Evolutionary conservation across 1,140 invertebrate species (phyloP).

Genomic region (Pachyrhynchus sulphureomaculatus): DNA sequence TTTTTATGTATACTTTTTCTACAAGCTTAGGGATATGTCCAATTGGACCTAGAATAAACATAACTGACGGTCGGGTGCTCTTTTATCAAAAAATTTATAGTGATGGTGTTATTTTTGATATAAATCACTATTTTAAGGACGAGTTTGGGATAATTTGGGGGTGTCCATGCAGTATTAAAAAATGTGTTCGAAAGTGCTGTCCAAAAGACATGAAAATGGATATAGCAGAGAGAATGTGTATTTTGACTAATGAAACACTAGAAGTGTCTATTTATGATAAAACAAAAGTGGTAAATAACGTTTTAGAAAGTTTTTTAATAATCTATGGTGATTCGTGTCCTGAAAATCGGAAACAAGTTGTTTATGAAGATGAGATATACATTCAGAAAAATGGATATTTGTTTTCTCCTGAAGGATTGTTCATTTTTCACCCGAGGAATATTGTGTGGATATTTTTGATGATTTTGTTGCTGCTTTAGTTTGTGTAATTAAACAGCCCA

Average conservation of each 20-base stretch:
- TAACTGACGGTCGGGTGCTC: no score
- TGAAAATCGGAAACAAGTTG: neutral
- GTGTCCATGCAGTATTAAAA: neutral
- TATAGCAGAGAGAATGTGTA: neutral
- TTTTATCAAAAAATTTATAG: no score
- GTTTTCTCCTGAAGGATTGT: neutral
- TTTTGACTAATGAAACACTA: neutral
- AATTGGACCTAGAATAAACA: no score
- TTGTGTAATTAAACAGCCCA: neutral
- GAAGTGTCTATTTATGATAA: neutral
- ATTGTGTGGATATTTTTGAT: neutral
- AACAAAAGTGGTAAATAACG: neutral
- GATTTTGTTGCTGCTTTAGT: neutral
- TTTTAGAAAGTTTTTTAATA: neutral
- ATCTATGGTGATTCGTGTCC: neutral
- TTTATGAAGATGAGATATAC: neutral
- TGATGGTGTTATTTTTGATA: no score
- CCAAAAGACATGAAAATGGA: neutral
- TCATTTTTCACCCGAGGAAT: neutral
- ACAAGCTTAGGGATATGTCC: no score
- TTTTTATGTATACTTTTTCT: no score
- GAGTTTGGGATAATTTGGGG: neutral
- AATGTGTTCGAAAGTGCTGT: slow-evolving; percentile 3
- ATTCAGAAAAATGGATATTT: neutral
- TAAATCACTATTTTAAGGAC: no score